A percentile compares a stretch with the other conserved stretches of the same genome.
Conservation (phyloP, 2,797 vertebrate genomes). For the Philypnodon macrostomus region DNA sequence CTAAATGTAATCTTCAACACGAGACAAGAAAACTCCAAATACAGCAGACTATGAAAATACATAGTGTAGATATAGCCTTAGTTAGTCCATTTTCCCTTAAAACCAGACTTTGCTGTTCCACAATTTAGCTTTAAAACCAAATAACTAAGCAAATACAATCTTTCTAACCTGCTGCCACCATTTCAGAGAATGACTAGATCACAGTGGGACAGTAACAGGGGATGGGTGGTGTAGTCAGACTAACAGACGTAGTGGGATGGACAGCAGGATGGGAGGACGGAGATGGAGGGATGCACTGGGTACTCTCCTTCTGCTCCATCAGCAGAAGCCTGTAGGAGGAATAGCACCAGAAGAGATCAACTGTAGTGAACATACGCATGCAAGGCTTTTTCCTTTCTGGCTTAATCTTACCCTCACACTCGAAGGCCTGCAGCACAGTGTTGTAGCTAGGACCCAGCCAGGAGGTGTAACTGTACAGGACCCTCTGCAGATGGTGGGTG, state of each 20-base stretch:
- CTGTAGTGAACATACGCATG: constrained; percentile 36
- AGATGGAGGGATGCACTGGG: constrained; percentile 47
- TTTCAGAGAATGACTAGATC: constrained; percentile 11
- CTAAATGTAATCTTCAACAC: too few species aligned
- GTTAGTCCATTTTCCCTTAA: too few species aligned
- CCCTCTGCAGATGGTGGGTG: constrained; percentile 78
- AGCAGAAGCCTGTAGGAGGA: constrained; percentile 73
- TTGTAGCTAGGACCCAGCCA: constrained; percentile 81
- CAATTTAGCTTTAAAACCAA: not conserved
- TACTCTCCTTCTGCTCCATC: constrained; percentile 62
- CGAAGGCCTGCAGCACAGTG: constrained; percentile 77
- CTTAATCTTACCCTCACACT: constrained; percentile 77
- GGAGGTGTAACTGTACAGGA: constrained; percentile 77
- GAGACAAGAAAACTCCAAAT: too few species aligned
- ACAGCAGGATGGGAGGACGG: constrained; percentile 38
- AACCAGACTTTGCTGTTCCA: not conserved
- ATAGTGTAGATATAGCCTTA: too few species aligned
- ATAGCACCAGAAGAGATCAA: constrained; percentile 55
- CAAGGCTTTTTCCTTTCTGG: not conserved
- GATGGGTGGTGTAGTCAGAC: constrained; percentile 4
- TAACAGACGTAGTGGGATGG: constrained; percentile 43
- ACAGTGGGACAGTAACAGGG: constrained; percentile 16
- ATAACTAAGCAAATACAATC: too few species aligned
- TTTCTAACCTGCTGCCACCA: constrained; percentile 29
- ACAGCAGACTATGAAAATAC: too few species aligned